phyloP scores from a whole-genome alignment of 1,140 invertebrate species.

The Brachionus plicatilis region DNA sequence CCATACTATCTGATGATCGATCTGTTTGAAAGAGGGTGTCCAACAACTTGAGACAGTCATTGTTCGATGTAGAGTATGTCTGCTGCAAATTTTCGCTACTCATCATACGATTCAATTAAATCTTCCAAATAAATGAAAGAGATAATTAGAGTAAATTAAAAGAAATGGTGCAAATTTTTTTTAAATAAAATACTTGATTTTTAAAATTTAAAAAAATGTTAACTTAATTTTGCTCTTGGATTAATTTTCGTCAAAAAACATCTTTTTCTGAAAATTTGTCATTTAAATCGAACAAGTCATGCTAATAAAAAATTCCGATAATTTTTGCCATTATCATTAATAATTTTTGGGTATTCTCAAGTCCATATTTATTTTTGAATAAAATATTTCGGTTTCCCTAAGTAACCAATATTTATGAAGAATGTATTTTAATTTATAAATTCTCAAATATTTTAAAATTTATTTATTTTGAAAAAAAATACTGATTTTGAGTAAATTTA shows the following conservation, averaged over 20 bases:
- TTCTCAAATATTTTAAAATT: background rate
- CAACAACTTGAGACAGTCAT: background rate
- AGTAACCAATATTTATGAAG: background rate
- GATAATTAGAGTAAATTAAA: background rate
- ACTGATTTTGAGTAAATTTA: background rate
- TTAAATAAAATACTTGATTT: background rate
- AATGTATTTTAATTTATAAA: background rate
- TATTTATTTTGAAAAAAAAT: background rate
- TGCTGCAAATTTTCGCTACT: constrained; percentile 11
- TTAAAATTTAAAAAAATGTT: background rate
- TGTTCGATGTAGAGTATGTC: background rate
- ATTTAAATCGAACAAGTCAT: no score
- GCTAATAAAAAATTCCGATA: no score
- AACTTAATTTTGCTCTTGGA: background rate
- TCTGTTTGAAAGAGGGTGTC: background rate
- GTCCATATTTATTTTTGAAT: background rate
- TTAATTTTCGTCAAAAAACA: background rate
- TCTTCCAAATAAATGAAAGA: background rate
- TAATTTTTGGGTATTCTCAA: background rate
- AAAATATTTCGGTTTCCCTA: constrained; percentile 12
- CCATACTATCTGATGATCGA: background rate
- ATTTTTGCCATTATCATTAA: background rate
- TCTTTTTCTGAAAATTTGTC: background rate
- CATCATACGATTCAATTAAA: background rate
- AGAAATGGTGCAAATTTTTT: background rate